A percentile compares a stretch with the other conserved stretches of the same genome.
These are phyloP conservation scores for Napeogenes sylphis DNA, from an alignment of 2,888 invertebrate genomes.

Conservation along the genomic window DNA sequence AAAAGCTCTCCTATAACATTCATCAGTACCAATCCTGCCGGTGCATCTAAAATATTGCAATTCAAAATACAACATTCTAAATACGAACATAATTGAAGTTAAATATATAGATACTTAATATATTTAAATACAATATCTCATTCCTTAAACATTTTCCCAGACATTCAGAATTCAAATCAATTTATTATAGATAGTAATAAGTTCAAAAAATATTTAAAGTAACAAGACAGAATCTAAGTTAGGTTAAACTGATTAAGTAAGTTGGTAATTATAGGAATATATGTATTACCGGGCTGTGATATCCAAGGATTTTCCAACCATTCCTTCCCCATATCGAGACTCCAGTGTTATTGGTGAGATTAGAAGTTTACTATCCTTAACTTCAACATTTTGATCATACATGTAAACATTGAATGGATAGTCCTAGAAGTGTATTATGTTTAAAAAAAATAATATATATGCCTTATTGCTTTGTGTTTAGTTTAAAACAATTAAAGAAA, in stretches of 20 bases:
- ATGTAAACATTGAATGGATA: conserved; percentile 83
- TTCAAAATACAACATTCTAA: neutral
- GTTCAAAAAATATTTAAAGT: too few species aligned
- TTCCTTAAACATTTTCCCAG: too few species aligned
- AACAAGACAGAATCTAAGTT: neutral
- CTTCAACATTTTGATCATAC: conserved; percentile 75
- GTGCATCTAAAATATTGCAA: conserved; percentile 68
- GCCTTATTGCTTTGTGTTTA: neutral
- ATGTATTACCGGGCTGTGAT: conserved; percentile 51
- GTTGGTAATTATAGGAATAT: neutral
- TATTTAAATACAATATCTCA: too few species aligned
- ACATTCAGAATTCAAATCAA: too few species aligned
- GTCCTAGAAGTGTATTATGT: conserved; percentile 66
- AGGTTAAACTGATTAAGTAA: neutral
- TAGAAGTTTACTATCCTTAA: conserved; percentile 72
- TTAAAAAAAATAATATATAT: neutral
- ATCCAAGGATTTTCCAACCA: conserved; percentile 61
- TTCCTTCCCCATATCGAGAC: conserved; percentile 72
- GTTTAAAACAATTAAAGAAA: neutral
- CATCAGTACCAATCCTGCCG: conserved; percentile 54
- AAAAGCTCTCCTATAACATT: conserved; percentile 68
- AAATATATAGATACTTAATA: too few species aligned
- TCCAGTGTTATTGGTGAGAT: conserved; percentile 80
- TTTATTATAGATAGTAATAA: too few species aligned
- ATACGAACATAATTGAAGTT: too few species aligned